These are phyloP conservation scores for Halichondria panicea DNA, from an alignment of 37 sponge, comb jelly and placozoan genomes.

Conservation along the genomic window DNA sequence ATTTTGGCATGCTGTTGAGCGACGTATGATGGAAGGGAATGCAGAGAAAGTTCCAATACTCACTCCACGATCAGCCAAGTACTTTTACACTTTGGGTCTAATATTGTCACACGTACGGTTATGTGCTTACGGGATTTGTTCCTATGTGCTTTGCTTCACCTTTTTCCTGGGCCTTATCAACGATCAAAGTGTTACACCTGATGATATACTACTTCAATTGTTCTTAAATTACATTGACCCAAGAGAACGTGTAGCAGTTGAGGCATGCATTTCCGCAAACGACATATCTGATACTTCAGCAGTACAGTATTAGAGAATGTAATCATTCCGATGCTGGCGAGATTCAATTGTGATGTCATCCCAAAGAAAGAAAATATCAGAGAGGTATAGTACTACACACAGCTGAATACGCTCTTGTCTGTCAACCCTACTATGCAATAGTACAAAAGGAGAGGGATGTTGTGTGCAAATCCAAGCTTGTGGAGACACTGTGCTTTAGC, in stretches of 20 bases:
- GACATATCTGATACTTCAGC: too few species aligned
- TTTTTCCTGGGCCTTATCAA: not conserved
- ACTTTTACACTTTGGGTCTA: not conserved
- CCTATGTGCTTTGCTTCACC: not conserved
- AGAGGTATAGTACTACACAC: not conserved
- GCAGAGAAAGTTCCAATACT: not conserved
- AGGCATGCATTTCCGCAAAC: not conserved
- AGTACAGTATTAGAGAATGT: not conserved
- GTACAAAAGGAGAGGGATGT: not conserved
- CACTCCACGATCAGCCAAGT: not conserved
- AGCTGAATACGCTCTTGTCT: not conserved
- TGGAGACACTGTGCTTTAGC: not conserved
- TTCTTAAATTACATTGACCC: not conserved
- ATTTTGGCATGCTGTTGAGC: not conserved
- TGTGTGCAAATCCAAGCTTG: not conserved
- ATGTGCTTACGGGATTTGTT: not conserved
- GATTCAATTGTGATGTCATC: not conserved
- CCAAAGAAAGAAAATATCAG: not conserved
- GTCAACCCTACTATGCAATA: not conserved
- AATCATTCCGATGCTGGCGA: not conserved
- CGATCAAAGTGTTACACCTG: not conserved
- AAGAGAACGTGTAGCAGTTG: not conserved
- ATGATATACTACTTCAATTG: not conserved
- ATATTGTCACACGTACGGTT: not conserved
- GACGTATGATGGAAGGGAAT: not conserved